Conservation (phyloP, 2,888 invertebrate genomes). For the Ephialtes manifestator region DNA sequence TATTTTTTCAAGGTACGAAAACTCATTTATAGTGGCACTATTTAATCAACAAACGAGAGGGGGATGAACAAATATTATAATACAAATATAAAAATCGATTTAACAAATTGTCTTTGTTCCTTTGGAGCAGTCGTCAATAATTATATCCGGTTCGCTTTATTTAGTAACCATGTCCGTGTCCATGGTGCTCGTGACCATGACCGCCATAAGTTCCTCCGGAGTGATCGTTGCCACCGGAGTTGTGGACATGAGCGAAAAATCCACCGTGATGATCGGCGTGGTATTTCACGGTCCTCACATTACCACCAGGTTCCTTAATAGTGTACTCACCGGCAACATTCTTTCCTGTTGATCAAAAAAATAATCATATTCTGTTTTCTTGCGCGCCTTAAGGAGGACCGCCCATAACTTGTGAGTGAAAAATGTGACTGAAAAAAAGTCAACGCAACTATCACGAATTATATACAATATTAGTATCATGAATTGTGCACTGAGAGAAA, state of each 20-base stretch:
- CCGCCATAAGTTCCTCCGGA: constrained; percentile 81
- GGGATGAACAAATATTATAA: constrained; percentile 58
- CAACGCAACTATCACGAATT: too few relatives aligned
- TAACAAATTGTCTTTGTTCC: constrained; percentile 11
- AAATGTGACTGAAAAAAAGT: too few relatives aligned
- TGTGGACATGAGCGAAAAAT: constrained; percentile 84
- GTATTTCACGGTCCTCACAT: constrained; percentile 82
- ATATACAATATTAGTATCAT: too few relatives aligned
- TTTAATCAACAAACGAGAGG: constrained; percentile 51
- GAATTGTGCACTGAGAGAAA: too few relatives aligned
- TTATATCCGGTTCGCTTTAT: constrained; percentile 5
- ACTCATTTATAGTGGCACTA: constrained; percentile 11
- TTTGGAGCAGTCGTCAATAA: constrained; percentile 40
- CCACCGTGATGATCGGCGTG: constrained; percentile 84
- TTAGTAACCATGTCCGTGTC: constrained; percentile 70
- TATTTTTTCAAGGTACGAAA: neutral
- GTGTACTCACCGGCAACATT: constrained; percentile 84
- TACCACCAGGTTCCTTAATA: constrained; percentile 85
- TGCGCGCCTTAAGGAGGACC: too few relatives aligned
- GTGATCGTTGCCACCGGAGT: constrained; percentile 83
- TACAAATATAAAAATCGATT: constrained; percentile 60
- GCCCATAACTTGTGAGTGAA: too few relatives aligned
- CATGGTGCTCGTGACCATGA: constrained; percentile 74
- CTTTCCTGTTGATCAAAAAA: constrained; percentile 74
- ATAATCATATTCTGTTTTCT: neutral